Conservation (phyloP, 1,140 invertebrate species). For the Laupala kohalensis region DNA sequence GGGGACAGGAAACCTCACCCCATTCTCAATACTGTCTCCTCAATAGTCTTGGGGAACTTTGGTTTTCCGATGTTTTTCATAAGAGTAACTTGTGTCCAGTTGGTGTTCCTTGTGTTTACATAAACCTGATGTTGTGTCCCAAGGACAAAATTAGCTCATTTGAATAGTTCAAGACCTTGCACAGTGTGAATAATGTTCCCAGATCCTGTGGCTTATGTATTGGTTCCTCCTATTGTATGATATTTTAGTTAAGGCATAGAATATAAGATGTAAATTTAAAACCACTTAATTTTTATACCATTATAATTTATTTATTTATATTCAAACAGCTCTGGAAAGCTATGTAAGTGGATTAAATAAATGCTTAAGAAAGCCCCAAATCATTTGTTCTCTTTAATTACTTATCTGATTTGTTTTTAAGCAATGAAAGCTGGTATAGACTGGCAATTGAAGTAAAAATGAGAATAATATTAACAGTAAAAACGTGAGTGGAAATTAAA, state of each 20-base stretch:
- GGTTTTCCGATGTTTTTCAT: not conserved
- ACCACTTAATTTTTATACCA: slow-evolving; percentile 7
- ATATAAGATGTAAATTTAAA: slow-evolving; percentile 9
- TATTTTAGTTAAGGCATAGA: not conserved
- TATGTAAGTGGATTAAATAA: slow-evolving; percentile 15
- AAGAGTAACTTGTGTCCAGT: not conserved
- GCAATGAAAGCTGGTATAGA: too few relatives aligned
- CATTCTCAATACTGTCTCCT: not conserved
- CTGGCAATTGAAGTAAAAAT: too few relatives aligned
- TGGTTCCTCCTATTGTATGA: not conserved
- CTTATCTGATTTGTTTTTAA: not conserved
- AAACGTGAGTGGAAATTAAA: too few relatives aligned
- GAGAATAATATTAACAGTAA: too few relatives aligned
- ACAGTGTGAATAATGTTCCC: not conserved
- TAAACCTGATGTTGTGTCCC: not conserved
- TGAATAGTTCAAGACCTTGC: not conserved
- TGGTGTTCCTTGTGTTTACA: not conserved
- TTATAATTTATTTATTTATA: slow-evolving; percentile 9
- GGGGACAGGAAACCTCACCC: not conserved
- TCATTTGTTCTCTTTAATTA: not conserved
- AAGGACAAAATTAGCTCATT: not conserved
- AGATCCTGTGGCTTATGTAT: not conserved
- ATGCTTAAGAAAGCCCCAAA: slow-evolving; percentile 7
- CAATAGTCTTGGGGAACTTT: not conserved
- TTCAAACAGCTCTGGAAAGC: slow-evolving; percentile 13